Percentiles rank a stretch among this genome's conserved stretches.
phyloP scores from a whole-genome alignment of 2,888 invertebrate genomes.

The Lordiphosa fenestrarum region DNA sequence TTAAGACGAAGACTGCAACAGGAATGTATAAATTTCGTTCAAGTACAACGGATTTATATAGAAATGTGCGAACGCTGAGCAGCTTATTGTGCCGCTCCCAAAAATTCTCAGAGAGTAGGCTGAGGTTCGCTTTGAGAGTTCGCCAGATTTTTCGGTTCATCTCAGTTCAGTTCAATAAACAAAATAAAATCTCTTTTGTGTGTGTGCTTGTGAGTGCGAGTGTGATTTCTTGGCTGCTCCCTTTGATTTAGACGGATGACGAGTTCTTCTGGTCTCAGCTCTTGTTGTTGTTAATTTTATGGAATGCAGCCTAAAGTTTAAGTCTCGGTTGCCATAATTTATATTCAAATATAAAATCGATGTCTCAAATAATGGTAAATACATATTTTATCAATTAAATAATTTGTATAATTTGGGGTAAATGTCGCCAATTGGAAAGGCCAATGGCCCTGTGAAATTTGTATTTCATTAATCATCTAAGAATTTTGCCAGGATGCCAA shows the following conservation, averaged over 20 bases:
- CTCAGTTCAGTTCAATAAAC: slow-evolving; percentile 54
- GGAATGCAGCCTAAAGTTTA: slow-evolving; percentile 1
- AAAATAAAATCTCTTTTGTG: slow-evolving; percentile 24
- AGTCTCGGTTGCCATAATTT: slow-evolving; percentile 14
- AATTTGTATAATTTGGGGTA: slow-evolving; percentile 43
- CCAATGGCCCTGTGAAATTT: slow-evolving; percentile 39
- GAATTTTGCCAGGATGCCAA: slow-evolving; percentile 1
- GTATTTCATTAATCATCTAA: no score
- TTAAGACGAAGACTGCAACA: slow-evolving; percentile 75
- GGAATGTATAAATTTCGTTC: slow-evolving; percentile 76
- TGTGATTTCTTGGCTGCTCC: slow-evolving; percentile 18
- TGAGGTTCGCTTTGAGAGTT: slow-evolving; percentile 37
- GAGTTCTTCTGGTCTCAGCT: slow-evolving; percentile 29
- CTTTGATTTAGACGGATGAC: slow-evolving; percentile 54
- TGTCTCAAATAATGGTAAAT: slow-evolving; percentile 49
- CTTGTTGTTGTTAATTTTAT: slow-evolving; percentile 31
- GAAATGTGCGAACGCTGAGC: slow-evolving; percentile 47
- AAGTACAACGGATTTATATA: slow-evolving; percentile 72
- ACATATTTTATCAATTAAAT: slow-evolving; percentile 59
- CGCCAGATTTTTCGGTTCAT: slow-evolving; percentile 23
- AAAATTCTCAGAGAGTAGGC: slow-evolving; percentile 44
- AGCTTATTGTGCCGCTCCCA: slow-evolving; percentile 20
- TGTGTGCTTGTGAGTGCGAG: background rate
- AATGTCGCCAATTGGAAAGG: slow-evolving; percentile 14
- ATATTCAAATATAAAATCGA: slow-evolving; percentile 19